These are phyloP conservation scores for Argyrosomus japonicus DNA, from an alignment of 2,113 vertebrate genomes.

Conservation along the genomic window DNA sequence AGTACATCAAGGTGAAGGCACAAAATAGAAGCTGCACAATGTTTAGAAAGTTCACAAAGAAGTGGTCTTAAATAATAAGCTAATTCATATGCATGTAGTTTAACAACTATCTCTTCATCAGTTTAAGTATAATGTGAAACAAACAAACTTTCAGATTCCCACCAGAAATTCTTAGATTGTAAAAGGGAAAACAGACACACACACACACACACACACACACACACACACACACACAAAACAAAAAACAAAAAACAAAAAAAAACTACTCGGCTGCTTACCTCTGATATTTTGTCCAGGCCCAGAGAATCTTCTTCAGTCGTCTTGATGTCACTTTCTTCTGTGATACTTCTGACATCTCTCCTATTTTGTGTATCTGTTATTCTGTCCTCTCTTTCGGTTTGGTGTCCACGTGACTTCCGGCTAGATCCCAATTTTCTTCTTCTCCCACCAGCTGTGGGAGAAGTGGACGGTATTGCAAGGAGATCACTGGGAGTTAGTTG, in stretches of 20 bases:
- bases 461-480: neutral
- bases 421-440: slow-evolving; percentile 83
- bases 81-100: neutral
- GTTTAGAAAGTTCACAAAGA: neutral
- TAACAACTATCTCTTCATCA: neutral
- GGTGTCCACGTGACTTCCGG: slow-evolving; percentile 64
- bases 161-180: neutral
- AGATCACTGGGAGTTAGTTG: neutral
- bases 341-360: neutral
- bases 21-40: neutral
- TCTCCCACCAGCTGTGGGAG: slow-evolving; percentile 37
- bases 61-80: neutral
- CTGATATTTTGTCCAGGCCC: slow-evolving; percentile 11
- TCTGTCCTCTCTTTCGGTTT: slow-evolving; percentile 28
- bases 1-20: neutral
- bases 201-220: too few species aligned
- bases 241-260: too few species aligned
- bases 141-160: neutral
- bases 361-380: slow-evolving; percentile 9
- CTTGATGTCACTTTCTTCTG: slow-evolving; percentile 10
- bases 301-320: slow-evolving; percentile 4
- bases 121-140: neutral
- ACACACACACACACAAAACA: too few species aligned
- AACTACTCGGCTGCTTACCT: slow-evolving; percentile 56
- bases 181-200: neutral